Evolutionary conservation across 1,140 invertebrate genomes (phyloP), one percentile per base, ranked within the genome.

Genomic region (Lithobius niger): DNA sequence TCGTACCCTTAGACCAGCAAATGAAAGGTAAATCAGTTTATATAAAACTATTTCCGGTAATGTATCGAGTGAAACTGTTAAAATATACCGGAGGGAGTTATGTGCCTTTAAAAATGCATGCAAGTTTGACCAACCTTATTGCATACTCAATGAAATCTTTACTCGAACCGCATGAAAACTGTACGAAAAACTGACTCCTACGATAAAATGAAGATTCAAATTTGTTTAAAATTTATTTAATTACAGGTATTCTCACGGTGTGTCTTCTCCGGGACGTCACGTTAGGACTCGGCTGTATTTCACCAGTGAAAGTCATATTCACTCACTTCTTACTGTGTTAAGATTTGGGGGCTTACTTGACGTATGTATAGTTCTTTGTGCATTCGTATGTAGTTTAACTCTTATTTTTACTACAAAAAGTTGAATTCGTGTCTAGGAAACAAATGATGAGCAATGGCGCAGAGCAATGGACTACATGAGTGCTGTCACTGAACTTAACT

Each of bases 221-320:
- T n/a, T n/a, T n/a, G n/a, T n/a, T n/a, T n/a, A n/a, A 13, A 53
- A 4, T 21, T 27, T 53, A 18, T 53, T 44, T n/a, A 21, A 16
- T 10, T 44, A 3, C 64, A 86, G 86, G 62, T 97, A 97, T 74
- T 97, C 94, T 4, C 91, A 97, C 73, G 95, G 95, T 47, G 95
- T 99, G 47, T 92, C 92, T 45, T 95, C 93, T 69, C 96, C 96
- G 47, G 91, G 95, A 48, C 76, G 97, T 48, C 96, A 98, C 75
- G 97, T 99, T 2, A 76, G 95, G 27, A 97, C 95, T 1, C 78
- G 97, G 15, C 75, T 99, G 2, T 99, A 99, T 71, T 99, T 99
- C 68, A 99, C 97, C 2, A 97, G 92, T 69, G 97, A 99, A 75
- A 96, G 91, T 69, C 97, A 99, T 73, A 92, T 99, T 55, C 97